Evolutionary conservation across 1,140 invertebrate species (phyloP).

Genomic region (Aporrectodea caliginosa): DNA sequence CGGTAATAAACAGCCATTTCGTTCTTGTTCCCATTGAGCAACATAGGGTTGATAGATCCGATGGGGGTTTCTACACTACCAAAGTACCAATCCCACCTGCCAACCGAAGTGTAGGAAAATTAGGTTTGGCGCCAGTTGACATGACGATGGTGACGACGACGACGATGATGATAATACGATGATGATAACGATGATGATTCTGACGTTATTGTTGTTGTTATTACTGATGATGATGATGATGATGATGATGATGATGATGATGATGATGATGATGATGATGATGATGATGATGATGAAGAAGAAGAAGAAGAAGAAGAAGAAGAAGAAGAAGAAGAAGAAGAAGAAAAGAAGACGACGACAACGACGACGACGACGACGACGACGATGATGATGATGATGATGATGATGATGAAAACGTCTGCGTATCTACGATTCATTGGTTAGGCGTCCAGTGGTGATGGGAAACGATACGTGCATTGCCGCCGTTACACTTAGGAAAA

Average conservation of each 20-base stretch:
- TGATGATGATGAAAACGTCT: not conserved
- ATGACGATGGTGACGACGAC: too few relatives aligned
- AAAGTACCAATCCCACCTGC: too few relatives aligned
- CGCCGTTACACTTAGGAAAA: not conserved
- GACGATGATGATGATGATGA: not conserved
- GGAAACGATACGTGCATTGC: not conserved
- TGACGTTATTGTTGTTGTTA: not conserved
- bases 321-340: not conserved
- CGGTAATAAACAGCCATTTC: too few relatives aligned
- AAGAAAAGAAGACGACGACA: not conserved
- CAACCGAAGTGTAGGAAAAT: too few relatives aligned
- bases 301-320: not conserved
- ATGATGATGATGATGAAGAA: not conserved
- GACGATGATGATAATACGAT: not conserved
- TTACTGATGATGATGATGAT: not conserved
- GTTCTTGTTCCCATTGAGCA: too few relatives aligned
- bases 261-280: constrained; percentile 2
- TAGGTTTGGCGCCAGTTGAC: too few relatives aligned
- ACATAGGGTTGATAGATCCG: too few relatives aligned
- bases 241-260: constrained; percentile 2
- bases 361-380: not conserved
- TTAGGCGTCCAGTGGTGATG: not conserved
- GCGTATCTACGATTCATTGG: not conserved
- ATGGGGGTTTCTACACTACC: too few relatives aligned
- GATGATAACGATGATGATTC: not conserved